Evolutionary conservation across 2,113 vertebrate species (phyloP).

Genomic region (Sceloporus tristichus): DNA sequence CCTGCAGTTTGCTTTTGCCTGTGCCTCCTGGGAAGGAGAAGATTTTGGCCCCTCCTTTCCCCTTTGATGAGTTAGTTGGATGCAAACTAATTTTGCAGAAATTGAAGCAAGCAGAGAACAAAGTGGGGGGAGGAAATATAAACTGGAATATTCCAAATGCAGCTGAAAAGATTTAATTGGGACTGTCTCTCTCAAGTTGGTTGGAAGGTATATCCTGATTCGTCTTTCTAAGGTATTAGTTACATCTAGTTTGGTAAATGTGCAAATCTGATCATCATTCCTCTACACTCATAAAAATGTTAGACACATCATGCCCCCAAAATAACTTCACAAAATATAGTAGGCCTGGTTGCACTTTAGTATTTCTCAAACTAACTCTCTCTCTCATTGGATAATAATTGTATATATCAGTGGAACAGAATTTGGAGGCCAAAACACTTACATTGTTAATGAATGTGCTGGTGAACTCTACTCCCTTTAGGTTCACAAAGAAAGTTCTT

Average conservation of each 20-base stretch:
- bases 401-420: background rate
- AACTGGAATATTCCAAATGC: too few species aligned
- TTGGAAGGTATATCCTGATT: background rate
- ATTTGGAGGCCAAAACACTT: background rate
- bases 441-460: background rate
- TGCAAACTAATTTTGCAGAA: too few species aligned
- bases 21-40: too few species aligned
- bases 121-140: too few species aligned
- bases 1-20: too few species aligned
- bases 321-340: background rate
- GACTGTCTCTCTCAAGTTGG: too few species aligned
- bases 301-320: background rate
- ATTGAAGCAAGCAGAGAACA: too few species aligned
- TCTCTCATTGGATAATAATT: background rate
- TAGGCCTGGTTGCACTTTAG: background rate
- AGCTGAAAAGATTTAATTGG: too few species aligned
- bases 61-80: too few species aligned
- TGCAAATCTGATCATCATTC: background rate
- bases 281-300: background rate
- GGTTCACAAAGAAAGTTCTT: slow-evolving; percentile 13
- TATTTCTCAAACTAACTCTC: background rate
- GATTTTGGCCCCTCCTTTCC: too few species aligned
- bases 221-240: background rate
- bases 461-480: slow-evolving; percentile 20
- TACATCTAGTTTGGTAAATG: background rate